Conservation (phyloP, 2,797 vertebrate genomes). For the Gobionotothen gibberifrons region DNA sequence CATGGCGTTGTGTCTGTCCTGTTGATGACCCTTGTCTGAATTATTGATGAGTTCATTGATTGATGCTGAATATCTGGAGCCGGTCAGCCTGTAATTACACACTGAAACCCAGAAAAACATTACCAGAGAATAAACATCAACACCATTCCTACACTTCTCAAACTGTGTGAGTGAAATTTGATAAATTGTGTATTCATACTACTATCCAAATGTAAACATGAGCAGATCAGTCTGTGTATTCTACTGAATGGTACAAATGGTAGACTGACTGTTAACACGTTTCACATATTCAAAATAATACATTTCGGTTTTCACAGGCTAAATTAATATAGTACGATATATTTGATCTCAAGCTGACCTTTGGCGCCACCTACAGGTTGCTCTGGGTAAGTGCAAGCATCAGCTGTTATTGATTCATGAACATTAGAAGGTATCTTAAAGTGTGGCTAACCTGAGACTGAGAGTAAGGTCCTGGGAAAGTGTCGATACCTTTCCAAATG, state of each 20-base stretch:
- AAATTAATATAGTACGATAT: neutral
- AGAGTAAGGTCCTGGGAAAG: neutral
- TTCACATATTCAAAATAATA: neutral
- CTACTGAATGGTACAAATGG: neutral
- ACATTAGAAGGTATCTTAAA: neutral
- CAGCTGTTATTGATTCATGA: neutral
- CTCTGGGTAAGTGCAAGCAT: conserved; percentile 29
- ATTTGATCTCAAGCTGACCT: conserved; percentile 9
- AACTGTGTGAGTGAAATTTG: neutral
- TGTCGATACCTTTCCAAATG: too few relatives aligned
- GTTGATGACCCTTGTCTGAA: conserved; percentile 55
- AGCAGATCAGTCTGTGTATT: neutral
- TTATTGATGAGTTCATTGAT: conserved; percentile 66
- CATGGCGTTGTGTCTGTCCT: neutral
- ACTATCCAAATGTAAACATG: neutral
- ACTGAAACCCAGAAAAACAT: neutral
- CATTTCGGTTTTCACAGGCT: neutral
- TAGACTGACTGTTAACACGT: neutral
- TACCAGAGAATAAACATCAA: neutral
- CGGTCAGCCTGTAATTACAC: conserved; percentile 25
- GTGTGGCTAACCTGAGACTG: neutral
- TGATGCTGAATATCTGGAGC: conserved; percentile 37
- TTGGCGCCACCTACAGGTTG: conserved; percentile 52
- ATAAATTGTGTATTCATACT: neutral
- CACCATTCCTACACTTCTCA: too few relatives aligned